Percentiles rank a stretch among this genome's conserved stretches.
phyloP scores from a whole-genome alignment of 2,888 invertebrate species.

The Brenthis ino region DNA sequence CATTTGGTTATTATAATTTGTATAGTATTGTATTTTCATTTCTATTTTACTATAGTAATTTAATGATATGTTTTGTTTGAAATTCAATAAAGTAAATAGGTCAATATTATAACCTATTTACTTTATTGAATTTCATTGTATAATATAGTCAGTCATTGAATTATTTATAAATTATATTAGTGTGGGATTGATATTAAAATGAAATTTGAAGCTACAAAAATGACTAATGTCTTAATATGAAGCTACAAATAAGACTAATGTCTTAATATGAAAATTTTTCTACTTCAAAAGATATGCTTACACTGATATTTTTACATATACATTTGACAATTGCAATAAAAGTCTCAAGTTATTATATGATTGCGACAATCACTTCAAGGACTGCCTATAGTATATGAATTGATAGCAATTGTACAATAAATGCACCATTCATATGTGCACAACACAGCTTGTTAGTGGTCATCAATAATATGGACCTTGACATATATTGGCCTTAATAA shows the following conservation, averaged over 20 bases:
- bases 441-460: constrained; percentile 4
- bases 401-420: constrained; percentile 3
- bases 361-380: neutral
- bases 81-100: too few relatives aligned
- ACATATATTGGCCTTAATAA: neutral
- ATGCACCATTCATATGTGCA: constrained; percentile 1
- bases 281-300: neutral
- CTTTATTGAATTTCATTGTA: neutral
- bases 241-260: too few relatives aligned
- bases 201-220: too few relatives aligned
- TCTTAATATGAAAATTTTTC: neutral
- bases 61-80: too few relatives aligned
- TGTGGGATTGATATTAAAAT: neutral
- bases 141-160: neutral
- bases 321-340: too few relatives aligned
- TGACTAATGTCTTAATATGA: too few relatives aligned
- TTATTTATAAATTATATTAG: neutral
- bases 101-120: too few relatives aligned
- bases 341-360: too few relatives aligned
- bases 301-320: too few relatives aligned
- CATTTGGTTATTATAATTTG: neutral
- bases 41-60: neutral
- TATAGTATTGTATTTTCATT: neutral
- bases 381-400: constrained; percentile 2
- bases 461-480: constrained; percentile 8